Conservation (phyloP, 2,797 vertebrate species). For the Hozukius guyotensis region DNA sequence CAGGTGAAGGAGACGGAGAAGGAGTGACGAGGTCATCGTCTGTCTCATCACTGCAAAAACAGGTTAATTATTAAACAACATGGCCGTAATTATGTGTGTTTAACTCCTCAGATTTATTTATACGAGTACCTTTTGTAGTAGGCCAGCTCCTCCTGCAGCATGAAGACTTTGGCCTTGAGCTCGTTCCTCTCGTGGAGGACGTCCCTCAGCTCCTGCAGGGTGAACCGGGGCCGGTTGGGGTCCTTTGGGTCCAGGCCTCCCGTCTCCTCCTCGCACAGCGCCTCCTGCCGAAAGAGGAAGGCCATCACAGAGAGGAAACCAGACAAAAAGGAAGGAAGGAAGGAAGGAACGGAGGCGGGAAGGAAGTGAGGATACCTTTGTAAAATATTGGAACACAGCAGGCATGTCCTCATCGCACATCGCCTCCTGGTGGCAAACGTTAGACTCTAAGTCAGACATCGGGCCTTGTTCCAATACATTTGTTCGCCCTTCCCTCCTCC, state of each 20-base stretch:
- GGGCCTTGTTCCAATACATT: constrained; percentile 51
- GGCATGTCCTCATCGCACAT: constrained; percentile 80
- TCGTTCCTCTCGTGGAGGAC: constrained; percentile 98
- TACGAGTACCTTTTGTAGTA: constrained; percentile 92
- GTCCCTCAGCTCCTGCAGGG: constrained; percentile 95
- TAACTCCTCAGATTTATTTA: background rate
- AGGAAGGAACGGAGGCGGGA: constrained; percentile 11
- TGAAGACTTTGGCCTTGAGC: constrained; percentile 95
- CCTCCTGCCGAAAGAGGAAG: constrained; percentile 78
- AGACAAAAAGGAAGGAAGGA: background rate
- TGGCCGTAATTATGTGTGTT: rapidly evolving
- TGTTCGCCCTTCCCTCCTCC: constrained; percentile 33
- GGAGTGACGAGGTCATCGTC: constrained; percentile 88
- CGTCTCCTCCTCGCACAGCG: constrained; percentile 83
- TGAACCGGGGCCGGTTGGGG: constrained; percentile 94
- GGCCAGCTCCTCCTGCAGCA: constrained; percentile 96
- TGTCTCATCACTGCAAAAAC: constrained; percentile 87
- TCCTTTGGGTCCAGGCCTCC: constrained; percentile 88
- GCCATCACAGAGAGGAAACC: constrained; percentile 26
- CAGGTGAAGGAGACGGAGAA: constrained; percentile 81
- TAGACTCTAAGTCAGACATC: constrained; percentile 58
- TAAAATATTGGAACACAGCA: constrained; percentile 82
- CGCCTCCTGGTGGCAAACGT: constrained; percentile 78
- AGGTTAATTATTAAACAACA: background rate
- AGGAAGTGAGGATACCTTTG: constrained; percentile 73